Base-by-base conservation (phyloP, 2,888 invertebrate species). In the Itoplectis maculator region DNA sequence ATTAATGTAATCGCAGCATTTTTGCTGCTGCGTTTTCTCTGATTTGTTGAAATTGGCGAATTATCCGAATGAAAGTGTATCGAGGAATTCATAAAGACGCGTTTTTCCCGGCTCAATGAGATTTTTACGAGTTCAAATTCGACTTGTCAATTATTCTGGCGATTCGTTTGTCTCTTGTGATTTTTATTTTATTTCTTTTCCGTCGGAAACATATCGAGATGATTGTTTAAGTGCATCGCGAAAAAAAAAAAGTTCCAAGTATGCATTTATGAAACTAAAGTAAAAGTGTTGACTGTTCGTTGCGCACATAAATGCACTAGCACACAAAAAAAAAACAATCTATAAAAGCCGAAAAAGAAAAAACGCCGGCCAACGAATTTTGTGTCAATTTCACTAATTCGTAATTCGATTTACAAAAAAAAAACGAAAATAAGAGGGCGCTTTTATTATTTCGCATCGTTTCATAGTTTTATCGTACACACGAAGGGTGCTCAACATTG, bases 401-500 rank as follows among this genome's bases (percentile, higher is more conserved):
- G 20, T 29, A 23, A 70, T 5, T 42, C 20, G 23, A 70, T 23
- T n/a, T n/a, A n/a, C n/a, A n/a, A n/a, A n/a, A n/a, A 8, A 23
- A 51, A 37, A 3, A n/a, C 13, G 18, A 63, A 29, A 40, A 11
- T 40, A 0, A 1, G 20, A 37, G 4, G 18, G 2, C n/a, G 45
- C 2, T 42, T 23, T 42, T 23, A 20, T 65, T 63, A 13, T 29
- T 23, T 77, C 49, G 18, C 49, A 77, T 47, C n/a, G 59, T 40
- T 68, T 69, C 40, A 42, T 69, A 69, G n/a, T 45, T 18, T 59
- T 45, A 20, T 56, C 65, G 59, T 59, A 66, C 72, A 66, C 72
- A 76, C 42, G 40, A 40, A 56, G 15, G 68, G 56, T 72, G 72
- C 73, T 77, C 63, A 73, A 61, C 74, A 73, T 61, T 45, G 68